Conservation (phyloP, 2,113 vertebrate genomes). For the Catharus bicknelli region DNA sequence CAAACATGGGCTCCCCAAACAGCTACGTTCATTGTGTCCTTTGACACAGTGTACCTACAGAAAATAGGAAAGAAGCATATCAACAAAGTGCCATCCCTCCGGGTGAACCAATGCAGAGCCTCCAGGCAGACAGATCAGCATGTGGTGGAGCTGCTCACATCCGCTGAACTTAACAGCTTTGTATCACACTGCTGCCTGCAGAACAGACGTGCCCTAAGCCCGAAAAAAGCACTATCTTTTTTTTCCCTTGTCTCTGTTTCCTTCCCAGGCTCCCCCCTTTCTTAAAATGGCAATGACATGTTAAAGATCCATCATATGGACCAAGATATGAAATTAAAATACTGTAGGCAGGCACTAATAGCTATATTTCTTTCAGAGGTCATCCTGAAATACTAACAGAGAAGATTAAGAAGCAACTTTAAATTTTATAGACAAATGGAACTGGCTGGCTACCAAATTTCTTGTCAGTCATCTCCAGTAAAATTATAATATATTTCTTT, state of each 20-base stretch:
- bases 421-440: background rate
- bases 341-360: background rate
- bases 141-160: background rate
- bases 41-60: background rate
- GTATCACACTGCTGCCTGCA: background rate
- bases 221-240: background rate
- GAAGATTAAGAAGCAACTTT: background rate
- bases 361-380: background rate
- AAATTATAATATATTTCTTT: background rate
- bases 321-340: background rate
- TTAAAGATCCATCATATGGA: background rate
- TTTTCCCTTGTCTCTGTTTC: background rate
- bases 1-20: background rate
- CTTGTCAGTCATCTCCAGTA: background rate
- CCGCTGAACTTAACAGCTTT: background rate
- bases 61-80: background rate
- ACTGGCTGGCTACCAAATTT: background rate
- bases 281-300: background rate
- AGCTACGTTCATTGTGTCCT: background rate
- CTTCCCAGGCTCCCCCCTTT: background rate
- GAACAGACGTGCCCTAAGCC: accelerated
- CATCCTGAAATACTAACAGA: background rate
- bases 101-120: background rate
- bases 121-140: accelerated
- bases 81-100: background rate